Percentiles rank a stretch among this genome's conserved stretches.
phyloP scores from a whole-genome alignment of 2,797 vertebrate genomes.

The Loriculus beryllinus region DNA sequence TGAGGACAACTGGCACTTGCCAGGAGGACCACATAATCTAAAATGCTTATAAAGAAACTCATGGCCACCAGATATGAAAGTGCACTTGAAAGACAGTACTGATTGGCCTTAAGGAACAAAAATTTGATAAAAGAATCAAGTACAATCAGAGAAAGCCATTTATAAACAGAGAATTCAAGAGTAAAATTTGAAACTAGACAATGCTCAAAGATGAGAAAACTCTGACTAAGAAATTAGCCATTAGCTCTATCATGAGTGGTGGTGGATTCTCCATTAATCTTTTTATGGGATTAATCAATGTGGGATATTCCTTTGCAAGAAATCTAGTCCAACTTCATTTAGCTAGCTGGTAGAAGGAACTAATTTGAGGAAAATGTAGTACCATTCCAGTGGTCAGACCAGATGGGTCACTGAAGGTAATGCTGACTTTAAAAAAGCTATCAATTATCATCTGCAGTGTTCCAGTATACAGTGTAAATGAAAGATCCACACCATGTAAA shows the following conservation, averaged over 20 bases:
- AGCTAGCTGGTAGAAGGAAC: not conserved
- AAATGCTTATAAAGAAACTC: not conserved
- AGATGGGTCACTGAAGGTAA: not conserved
- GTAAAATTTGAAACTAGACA: not conserved
- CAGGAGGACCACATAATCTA: not conserved
- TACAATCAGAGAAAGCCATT: not conserved
- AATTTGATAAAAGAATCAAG: not conserved
- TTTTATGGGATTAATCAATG: not conserved
- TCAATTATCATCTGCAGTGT: not conserved
- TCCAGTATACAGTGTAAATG: not conserved
- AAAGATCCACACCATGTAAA: not conserved
- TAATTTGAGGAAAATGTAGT: not conserved
- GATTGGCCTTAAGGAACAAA: not conserved
- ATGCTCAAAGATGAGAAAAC: not conserved
- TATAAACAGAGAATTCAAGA: not conserved
- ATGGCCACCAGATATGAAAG: not conserved
- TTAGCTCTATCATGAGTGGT: not conserved
- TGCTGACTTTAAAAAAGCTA: not conserved
- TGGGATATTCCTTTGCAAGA: not conserved
- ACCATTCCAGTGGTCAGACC: not conserved
- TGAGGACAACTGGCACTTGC: not conserved
- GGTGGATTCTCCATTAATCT: not conserved
- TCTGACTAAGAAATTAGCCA: not conserved
- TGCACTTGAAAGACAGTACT: not conserved
- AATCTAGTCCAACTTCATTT: accelerated